These are phyloP conservation scores for Frieseomelitta varia DNA, from an alignment of 1,140 invertebrate species.

Conservation along the genomic window DNA sequence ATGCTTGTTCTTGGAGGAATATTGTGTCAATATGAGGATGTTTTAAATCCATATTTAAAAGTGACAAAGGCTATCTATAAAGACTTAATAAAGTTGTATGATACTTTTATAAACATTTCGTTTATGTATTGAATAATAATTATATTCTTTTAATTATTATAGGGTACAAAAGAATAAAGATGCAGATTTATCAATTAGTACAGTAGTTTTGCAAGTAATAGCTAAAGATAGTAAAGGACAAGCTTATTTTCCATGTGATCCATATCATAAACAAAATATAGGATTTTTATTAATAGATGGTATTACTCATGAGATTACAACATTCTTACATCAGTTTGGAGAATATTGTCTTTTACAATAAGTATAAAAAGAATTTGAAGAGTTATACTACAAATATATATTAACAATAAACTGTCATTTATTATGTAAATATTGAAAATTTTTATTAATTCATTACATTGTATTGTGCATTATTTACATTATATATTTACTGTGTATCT, in stretches of 20 bases:
- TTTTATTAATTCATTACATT: neutral
- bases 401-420: neutral
- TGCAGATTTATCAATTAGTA: slow-evolving; percentile 72
- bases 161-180: slow-evolving; percentile 76
- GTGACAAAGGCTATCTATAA: slow-evolving; percentile 84
- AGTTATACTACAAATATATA: neutral
- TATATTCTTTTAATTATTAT: slow-evolving; percentile 37
- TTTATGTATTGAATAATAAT: neutral
- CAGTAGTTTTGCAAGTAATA: slow-evolving; percentile 77
- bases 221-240: slow-evolving; percentile 71
- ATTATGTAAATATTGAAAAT: slow-evolving; percentile 19
- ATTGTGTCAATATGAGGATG: slow-evolving; percentile 86
- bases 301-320: slow-evolving; percentile 70
- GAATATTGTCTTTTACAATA: slow-evolving; percentile 30
- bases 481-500: neutral
- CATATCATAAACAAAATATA: slow-evolving; percentile 78
- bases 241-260: slow-evolving; percentile 75
- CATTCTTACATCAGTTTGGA: slow-evolving; percentile 76
- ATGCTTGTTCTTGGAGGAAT: slow-evolving; percentile 85
- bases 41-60: slow-evolving; percentile 83
- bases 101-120: neutral
- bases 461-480: slow-evolving; percentile 42
- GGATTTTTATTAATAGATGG: slow-evolving; percentile 79
- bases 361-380: neutral
- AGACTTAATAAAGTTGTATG: slow-evolving; percentile 84